Percentiles rank a stretch among this genome's conserved stretches.
These are phyloP conservation scores for Chalcosyrphus nemorum DNA, from an alignment of 2,888 invertebrate genomes.

Conservation along the genomic window DNA sequence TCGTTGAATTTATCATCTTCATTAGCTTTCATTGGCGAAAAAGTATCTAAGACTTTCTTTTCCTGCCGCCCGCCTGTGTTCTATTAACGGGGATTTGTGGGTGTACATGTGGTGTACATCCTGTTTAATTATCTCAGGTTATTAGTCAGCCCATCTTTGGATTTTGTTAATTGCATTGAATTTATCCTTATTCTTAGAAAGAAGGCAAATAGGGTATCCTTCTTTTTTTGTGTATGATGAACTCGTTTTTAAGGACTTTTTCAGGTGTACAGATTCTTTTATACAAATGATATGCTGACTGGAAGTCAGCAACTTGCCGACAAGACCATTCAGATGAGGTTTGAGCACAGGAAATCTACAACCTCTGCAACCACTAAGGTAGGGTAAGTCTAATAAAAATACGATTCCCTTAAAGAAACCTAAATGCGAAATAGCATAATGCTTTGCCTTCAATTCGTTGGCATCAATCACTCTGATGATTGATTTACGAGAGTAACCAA, in stretches of 20 bases:
- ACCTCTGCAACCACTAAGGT: too few relatives aligned
- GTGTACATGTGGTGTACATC: constrained; percentile 14
- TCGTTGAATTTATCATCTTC: constrained; percentile 19
- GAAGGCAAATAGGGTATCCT: background rate
- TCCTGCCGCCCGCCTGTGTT: constrained; percentile 6
- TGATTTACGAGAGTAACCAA: background rate
- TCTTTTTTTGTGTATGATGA: too few relatives aligned
- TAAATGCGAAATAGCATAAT: too few relatives aligned
- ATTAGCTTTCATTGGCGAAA: constrained; percentile 16
- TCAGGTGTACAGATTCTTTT: background rate
- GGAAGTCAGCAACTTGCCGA: too few relatives aligned
- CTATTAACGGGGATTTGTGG: too few relatives aligned
- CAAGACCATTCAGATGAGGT: too few relatives aligned
- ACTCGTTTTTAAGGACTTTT: too few relatives aligned
- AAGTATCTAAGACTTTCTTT: constrained; percentile 5
- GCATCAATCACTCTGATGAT: background rate
- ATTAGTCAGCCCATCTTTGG: constrained; percentile 5
- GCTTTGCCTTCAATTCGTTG: too few relatives aligned
- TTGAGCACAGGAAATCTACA: too few relatives aligned
- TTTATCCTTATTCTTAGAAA: background rate
- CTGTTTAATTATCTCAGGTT: constrained; percentile 1
- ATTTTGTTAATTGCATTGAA: constrained; percentile 27
- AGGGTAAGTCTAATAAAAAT: too few relatives aligned
- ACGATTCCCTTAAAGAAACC: too few relatives aligned
- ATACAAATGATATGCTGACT: background rate